A percentile compares a stretch with the other conserved stretches of the same genome.
phyloP scores from a whole-genome alignment of 2,113 vertebrate species.

The Falco punctatus region DNA sequence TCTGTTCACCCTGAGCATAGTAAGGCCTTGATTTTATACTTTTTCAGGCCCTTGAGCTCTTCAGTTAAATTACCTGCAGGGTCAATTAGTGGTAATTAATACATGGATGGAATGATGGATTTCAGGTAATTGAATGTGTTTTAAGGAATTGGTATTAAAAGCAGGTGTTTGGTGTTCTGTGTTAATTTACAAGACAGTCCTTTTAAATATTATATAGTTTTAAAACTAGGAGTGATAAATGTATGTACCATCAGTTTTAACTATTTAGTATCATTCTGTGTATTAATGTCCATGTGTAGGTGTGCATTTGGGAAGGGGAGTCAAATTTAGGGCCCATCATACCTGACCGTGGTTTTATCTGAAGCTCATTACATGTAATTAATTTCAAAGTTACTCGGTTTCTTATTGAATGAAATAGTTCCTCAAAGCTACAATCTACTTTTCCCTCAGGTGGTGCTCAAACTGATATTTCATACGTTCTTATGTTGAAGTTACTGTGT shows the following conservation, averaged over 20 bases:
- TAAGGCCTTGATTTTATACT: not conserved
- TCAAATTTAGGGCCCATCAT: not conserved
- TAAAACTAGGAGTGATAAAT: not conserved
- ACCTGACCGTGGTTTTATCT: not conserved
- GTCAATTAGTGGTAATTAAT: conserved; percentile 32
- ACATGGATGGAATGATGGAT: not conserved
- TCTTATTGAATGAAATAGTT: not conserved
- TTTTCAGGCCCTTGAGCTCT: conserved; percentile 15
- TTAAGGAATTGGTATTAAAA: conserved; percentile 1
- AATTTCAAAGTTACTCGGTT: not conserved
- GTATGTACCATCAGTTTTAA: not conserved
- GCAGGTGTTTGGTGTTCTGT: not conserved
- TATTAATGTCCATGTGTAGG: not conserved
- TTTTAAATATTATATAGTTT: not conserved
- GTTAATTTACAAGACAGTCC: not conserved
- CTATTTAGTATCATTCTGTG: not conserved
- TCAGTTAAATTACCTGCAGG: not conserved
- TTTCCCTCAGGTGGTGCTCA: not conserved
- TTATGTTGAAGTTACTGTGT: not conserved
- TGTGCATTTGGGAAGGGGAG: not conserved
- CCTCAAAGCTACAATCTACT: not conserved
- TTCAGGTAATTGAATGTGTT: not conserved
- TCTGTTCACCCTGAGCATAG: not conserved
- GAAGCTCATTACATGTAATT: not conserved
- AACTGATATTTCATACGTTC: not conserved